Base-by-base conservation (phyloP, 2,797 vertebrate species). In the Coregonus ussuriensis region DNA sequence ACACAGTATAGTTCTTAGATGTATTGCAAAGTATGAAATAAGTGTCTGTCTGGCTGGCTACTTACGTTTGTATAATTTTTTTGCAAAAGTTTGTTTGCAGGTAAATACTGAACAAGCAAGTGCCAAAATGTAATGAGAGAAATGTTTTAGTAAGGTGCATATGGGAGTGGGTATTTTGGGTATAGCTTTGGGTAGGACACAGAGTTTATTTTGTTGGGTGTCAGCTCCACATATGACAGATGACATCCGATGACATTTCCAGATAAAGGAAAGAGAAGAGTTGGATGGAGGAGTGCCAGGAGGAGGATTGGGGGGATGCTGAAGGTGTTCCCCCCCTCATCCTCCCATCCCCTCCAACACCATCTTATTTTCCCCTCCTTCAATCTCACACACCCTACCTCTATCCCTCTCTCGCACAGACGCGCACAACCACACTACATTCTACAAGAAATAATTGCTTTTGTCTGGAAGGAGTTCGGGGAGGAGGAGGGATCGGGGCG, bases 381-480 rank as follows among this genome's bases (percentile, higher is more conserved):
- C 89, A 92, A 91, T 92, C 92, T 93, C 89, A 85, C 91, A 90
- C 91, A 92, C 92, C 91, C 89, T 91, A 47, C 91, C 88, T 93
- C 91, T 86, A 89, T 91, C 89, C 88, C 84, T 92, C 93, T 91
- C 92, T 92, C 92, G 89, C 90, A 90, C 90, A 93, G 89, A 93
- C 92, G 89, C 83, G 83, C 93, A 93, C 93, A 94, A 93, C 92
- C 93, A 91, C 92, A 94, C 41, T 47, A 47, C 41, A 95, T 94
- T 95, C 94, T 94, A 95, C 95, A 95, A 94, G 95, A 96, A 96
- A 96, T 97, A 96, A 97, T 97, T 96, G 96, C 96, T 97, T 97
- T 97, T 97, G 96, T 97, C 96, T 97, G 96, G 94, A 96, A 95
- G 95, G 95, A 95, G 95, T 94, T 11, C 91, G 91, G 91, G 87